Evolutionary conservation across 2,113 vertebrate genomes (phyloP), one percentile per base, ranked within the genome.

Genomic region (Mandrillus leucophaeus): DNA sequence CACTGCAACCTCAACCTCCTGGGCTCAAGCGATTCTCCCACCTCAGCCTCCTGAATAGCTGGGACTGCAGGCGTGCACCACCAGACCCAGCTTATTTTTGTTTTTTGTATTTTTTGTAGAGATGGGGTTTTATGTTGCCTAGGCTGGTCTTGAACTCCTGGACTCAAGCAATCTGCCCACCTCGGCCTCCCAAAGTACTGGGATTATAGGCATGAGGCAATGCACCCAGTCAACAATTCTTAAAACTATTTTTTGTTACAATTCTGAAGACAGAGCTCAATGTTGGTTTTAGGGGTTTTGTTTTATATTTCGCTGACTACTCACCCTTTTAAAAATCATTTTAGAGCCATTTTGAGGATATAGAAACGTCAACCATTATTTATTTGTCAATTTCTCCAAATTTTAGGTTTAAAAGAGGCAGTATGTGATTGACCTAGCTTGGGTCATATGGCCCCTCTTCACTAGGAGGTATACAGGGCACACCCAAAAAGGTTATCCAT

Each of bases 191-290:
- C 66, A 68, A 32, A 68, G 32, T n/a, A 8, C 66, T 68, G 14
- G 66, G 14, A 18, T 18, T 32, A 68, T 3, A 68, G 32, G 66
- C 66, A 35, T 35, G 66, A 35, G 66, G 2, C 16, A 68, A 16
- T 35, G 32, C 3, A n/a, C 32, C 66, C 32, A 35, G 14, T 8
- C 66, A 61, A 59, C n/a, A 59, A 61, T 52, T 94, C 48, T 40
- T 70, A 59, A 88, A 50, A 50, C 6, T 45, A 10, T 82, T 72
- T 73, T 68, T 84, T 20, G 8, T 76, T 17, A 80, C 5, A 79
- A 2, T 87, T 52, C 84, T 88, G 38, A 30, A 95, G 66, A 52
- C 40, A 81, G 72, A 50, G 61, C 86, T 92, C 73, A 72, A 45
- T 55, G 23, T 43, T 55, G 57, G 40, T 90, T 84, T 84, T 50